Base-by-base conservation (phyloP, 2,797 vertebrate genomes). In the Falco concolor region DNA sequence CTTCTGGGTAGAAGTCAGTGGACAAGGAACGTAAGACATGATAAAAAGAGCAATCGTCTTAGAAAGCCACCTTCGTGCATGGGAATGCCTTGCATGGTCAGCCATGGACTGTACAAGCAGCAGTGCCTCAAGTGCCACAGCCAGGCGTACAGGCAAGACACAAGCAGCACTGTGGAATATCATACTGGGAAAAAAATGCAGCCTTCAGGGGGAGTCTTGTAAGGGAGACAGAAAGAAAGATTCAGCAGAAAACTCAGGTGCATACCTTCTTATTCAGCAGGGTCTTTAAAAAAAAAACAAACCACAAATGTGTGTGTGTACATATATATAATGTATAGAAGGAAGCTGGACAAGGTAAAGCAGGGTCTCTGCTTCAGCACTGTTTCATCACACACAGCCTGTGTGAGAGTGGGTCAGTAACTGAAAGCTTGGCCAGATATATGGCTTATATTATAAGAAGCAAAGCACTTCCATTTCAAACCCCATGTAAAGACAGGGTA, bases 1-100 rank as follows among this genome's bases (percentile, higher is more conserved):
- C 16, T 27, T 65, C 27, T 42, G 69, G 80, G 30, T 40, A 74
- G 60, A 85, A 87, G 64, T 28, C 53, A 65, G 27, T 0, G 12
- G 40, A 52, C 47, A 89, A 63, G 19, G 17, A 63, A 47, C 3
- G 50, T 12, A 53, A 82, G 80, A 9, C 16, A 20, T 9, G 18
- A 14, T n/a, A 92, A 92, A 81, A 16, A 69, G 9, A 42, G 17
- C 0, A 5, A 52, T 34, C 14, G 28, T 23, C 72, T 82, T 63
- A 36, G 28, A 49, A 38, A 70, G 21, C 13, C 3, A 2, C 9
- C 2, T 0, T 4, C 73, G 24, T n/a, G 4, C 32, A 8, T 1
- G 1, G 42, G 27, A 57, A 21, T 47, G 25, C 8, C 30, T 69
- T 69, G 14, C 1, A 1, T 12, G 21, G n/a, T 32, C 17, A 34